Percentiles rank a stretch among this genome's conserved stretches.
Conservation (phyloP, 2,113 vertebrate genomes). For the Ibidorhyncha struthersii region DNA sequence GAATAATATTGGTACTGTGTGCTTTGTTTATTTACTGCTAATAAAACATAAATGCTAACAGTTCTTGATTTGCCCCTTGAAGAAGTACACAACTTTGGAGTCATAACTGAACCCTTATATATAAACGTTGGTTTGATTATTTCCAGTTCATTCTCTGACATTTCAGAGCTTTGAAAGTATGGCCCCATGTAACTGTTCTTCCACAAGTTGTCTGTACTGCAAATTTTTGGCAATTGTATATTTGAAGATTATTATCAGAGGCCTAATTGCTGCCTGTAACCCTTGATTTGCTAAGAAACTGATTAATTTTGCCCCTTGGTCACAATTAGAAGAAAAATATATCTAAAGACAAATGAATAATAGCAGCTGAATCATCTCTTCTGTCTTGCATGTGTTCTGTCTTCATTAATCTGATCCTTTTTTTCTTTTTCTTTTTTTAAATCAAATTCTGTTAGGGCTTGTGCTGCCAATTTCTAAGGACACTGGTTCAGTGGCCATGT, state of each 20-base stretch:
- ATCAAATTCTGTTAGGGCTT: neutral
- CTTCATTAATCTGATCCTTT: constrained; percentile 9
- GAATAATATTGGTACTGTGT: neutral
- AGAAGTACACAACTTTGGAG: neutral
- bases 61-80: constrained; percentile 36
- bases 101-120: constrained; percentile 27
- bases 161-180: constrained; percentile 30
- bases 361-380: neutral
- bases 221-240: neutral
- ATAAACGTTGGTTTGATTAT: neutral
- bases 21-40: constrained; percentile 43
- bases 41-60: constrained; percentile 56
- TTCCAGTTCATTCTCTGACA: neutral
- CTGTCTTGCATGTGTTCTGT: neutral
- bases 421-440: neutral
- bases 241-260: neutral
- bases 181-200: neutral
- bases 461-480: neutral
- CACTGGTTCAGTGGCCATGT: neutral
- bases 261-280: neutral
- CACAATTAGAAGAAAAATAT: constrained; percentile 21
- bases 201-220: neutral
- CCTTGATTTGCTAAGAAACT: constrained; percentile 1
- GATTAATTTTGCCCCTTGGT: constrained; percentile 9
- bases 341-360: constrained; percentile 12